Conservation (phyloP, 2,113 vertebrate species). For the Merops nubicus region DNA sequence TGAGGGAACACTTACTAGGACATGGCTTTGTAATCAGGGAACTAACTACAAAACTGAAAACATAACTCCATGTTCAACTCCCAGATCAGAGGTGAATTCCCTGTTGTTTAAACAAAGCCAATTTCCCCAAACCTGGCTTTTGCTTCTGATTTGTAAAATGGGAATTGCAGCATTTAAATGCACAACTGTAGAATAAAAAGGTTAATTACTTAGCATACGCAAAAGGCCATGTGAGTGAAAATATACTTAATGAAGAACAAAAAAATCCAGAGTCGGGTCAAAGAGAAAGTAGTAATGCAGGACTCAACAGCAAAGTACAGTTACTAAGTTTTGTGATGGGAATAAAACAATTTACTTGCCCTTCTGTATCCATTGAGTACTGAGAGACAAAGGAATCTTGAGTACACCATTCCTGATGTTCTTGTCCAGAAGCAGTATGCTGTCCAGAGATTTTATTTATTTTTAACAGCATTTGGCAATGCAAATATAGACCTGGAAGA, state of each 20-base stretch:
- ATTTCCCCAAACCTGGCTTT: neutral
- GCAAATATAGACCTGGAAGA: neutral
- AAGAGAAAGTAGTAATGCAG: neutral
- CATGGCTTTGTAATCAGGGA: neutral
- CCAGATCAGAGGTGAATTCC: neutral
- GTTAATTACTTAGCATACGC: neutral
- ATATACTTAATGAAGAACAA: neutral
- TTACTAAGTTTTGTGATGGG: neutral
- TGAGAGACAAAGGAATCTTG: neutral
- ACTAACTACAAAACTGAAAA: neutral
- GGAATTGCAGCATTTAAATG: neutral
- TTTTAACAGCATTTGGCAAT: neutral
- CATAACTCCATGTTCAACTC: neutral
- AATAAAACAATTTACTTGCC: neutral
- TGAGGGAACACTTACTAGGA: neutral
- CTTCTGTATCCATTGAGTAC: neutral
- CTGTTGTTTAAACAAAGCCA: neutral
- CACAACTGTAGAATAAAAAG: neutral
- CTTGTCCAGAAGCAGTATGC: neutral
- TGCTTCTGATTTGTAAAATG: neutral
- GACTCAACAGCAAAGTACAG: neutral
- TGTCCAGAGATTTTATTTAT: neutral
- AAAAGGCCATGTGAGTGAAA: neutral
- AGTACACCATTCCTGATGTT: neutral
- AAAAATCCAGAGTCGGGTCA: neutral